Percentiles rank a stretch among this genome's conserved stretches.
phyloP scores from a whole-genome alignment of 2,797 vertebrate species.

The Mus spretus region DNA sequence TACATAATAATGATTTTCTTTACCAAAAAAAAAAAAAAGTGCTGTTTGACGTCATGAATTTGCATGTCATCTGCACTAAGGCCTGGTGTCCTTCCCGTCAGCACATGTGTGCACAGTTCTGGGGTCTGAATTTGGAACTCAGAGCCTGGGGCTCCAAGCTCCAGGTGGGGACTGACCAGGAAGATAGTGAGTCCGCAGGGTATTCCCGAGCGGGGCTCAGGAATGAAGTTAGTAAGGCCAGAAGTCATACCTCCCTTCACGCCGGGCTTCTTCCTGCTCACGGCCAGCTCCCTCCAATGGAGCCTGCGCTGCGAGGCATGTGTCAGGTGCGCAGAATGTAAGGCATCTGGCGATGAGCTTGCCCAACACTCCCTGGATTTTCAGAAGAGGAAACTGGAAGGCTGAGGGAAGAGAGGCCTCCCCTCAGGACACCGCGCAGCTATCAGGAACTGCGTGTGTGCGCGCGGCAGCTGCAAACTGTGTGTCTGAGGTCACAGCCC shows the following conservation, averaged over 20 bases:
- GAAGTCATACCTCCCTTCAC: neutral
- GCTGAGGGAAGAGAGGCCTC: neutral
- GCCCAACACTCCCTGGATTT: neutral
- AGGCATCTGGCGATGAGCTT: neutral
- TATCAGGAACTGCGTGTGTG: neutral
- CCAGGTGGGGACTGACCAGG: neutral
- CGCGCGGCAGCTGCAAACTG: neutral
- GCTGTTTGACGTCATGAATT: neutral
- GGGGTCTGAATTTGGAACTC: rapidly evolving
- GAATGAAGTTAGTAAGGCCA: neutral
- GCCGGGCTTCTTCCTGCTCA: neutral
- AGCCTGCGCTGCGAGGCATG: neutral
- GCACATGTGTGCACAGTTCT: neutral
- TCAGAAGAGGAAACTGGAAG: neutral
- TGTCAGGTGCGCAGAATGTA: neutral
- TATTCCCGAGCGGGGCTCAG: neutral
- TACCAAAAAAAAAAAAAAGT: neutral
- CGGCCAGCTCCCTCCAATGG: neutral
- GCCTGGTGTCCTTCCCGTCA: neutral
- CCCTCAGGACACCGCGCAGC: neutral
- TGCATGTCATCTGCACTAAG: neutral
- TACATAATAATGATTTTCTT: neutral
- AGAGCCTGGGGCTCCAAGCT: neutral
- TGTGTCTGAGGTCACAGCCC: neutral
- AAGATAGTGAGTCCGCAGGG: neutral